Percentiles rank a stretch among this genome's conserved stretches.
These are phyloP conservation scores for Eudyptes chrysolophus DNA, from an alignment of 2,113 vertebrate species.

Conservation along the genomic window DNA sequence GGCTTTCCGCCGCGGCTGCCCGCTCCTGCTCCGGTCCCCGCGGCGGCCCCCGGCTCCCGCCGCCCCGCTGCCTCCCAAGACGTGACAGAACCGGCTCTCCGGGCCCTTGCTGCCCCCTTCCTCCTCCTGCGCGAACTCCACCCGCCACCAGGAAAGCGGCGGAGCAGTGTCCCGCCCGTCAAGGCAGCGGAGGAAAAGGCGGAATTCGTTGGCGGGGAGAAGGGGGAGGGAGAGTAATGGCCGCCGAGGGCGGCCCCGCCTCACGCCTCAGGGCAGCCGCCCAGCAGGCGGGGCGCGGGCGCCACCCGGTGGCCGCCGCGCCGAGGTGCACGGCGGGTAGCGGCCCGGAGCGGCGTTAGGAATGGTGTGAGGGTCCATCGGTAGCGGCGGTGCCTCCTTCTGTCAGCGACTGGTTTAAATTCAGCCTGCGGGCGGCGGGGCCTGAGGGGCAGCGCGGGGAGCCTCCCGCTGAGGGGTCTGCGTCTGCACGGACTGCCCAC, in stretches of 20 bases:
- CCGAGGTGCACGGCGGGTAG: neutral
- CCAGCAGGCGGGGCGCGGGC: neutral
- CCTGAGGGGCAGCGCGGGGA: neutral
- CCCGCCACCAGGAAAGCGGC: accelerated
- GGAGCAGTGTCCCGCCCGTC: accelerated
- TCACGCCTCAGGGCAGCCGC: neutral
- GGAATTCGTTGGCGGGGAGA: accelerated
- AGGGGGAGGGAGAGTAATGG: too few relatives aligned
- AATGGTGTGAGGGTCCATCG: accelerated
- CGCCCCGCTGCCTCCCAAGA: accelerated
- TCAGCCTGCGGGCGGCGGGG: accelerated
- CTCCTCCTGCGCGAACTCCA: accelerated
- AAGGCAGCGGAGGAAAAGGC: accelerated
- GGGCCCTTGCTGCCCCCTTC: neutral
- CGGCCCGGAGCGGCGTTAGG: neutral
- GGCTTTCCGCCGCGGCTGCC: neutral
- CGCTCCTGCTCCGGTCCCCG: neutral
- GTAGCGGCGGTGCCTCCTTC: accelerated
- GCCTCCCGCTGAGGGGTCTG: too few relatives aligned
- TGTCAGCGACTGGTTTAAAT: too few relatives aligned
- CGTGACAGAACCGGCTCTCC: accelerated
- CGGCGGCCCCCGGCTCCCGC: accelerated
- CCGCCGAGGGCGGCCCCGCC: neutral
- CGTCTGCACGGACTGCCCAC: accelerated
- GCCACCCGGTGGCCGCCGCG: neutral